Percentiles rank a stretch among this genome's conserved stretches.
These are phyloP conservation scores for Sylvilagus floridanus DNA, from an alignment of 2,797 vertebrate species.

Conservation along the genomic window DNA sequence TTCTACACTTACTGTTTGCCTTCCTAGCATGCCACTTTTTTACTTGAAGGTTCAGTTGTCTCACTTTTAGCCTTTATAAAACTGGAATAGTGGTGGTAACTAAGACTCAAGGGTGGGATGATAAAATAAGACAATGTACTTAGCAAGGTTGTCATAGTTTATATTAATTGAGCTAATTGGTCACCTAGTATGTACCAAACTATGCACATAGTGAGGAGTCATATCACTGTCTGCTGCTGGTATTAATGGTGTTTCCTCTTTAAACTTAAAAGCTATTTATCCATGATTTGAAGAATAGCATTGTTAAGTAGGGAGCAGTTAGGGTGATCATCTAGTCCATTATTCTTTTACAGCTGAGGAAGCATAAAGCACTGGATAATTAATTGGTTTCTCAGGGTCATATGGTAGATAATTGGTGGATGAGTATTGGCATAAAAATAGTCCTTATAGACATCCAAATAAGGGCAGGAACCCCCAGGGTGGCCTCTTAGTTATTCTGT, in stretches of 20 bases:
- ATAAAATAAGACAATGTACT: not conserved
- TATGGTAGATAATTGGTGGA: not conserved
- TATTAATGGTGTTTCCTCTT: constrained; percentile 4
- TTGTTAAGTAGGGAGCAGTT: constrained; percentile 15
- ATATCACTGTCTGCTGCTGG: not conserved
- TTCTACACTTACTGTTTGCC: not conserved
- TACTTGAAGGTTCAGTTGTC: not conserved
- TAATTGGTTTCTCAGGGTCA: constrained; percentile 6
- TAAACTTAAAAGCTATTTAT: not conserved
- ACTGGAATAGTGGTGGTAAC: not conserved
- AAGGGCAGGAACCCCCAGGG: not conserved
- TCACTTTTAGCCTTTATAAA: not conserved
- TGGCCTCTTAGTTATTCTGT: not conserved
- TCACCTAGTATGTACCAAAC: not conserved
- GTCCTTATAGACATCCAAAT: not conserved
- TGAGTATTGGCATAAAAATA: not conserved
- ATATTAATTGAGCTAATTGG: not conserved
- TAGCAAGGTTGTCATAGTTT: not conserved
- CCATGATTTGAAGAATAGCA: not conserved
- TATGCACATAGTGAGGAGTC: not conserved
- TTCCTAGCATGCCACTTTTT: not conserved
- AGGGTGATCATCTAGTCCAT: not conserved
- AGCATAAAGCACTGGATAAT: not conserved
- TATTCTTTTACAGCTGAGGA: not conserved
- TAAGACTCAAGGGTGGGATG: not conserved